Evolutionary conservation across 2,113 vertebrate species (phyloP).

Genomic region (Fukomys damarensis): DNA sequence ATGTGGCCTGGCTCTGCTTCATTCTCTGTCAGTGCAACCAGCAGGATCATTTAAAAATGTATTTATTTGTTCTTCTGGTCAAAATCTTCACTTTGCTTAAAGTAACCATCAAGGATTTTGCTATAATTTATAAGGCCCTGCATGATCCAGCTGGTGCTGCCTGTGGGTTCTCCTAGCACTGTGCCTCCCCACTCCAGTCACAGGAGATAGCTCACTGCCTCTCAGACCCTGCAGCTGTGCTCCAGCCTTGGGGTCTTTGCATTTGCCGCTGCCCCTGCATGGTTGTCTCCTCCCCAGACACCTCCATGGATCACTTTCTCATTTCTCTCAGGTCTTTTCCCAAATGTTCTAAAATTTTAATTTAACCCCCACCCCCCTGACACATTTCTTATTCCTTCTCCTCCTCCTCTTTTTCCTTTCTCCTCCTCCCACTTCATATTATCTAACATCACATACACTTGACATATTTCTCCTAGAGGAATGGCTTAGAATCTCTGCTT

Average conservation of each 20-base stretch:
- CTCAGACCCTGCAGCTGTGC: neutral
- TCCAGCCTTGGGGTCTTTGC: neutral
- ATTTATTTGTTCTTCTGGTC: neutral
- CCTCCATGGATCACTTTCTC: neutral
- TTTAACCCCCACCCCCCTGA: neutral
- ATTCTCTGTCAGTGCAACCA: neutral
- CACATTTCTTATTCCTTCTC: slow-evolving; percentile 10
- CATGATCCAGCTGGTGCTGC: neutral
- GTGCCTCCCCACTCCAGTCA: neutral
- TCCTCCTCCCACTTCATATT: slow-evolving; percentile 42
- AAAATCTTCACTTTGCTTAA: neutral
- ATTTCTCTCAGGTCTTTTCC: neutral
- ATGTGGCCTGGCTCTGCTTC: neutral
- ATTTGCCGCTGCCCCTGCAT: neutral
- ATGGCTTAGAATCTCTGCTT: slow-evolving; percentile 35
- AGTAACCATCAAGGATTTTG: neutral
- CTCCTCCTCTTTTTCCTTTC: slow-evolving; percentile 5
- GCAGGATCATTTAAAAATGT: neutral
- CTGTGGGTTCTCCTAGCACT: neutral
- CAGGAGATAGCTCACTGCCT: neutral
- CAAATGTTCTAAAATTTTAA: slow-evolving; percentile 57
- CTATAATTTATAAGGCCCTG: neutral
- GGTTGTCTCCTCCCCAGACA: neutral
- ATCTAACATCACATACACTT: slow-evolving; percentile 47
- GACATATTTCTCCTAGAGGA: slow-evolving; percentile 44